A percentile compares a stretch with the other conserved stretches of the same genome.
phyloP scores from a whole-genome alignment of 1,140 invertebrate species.

The Ceratosolen solmsi region DNA sequence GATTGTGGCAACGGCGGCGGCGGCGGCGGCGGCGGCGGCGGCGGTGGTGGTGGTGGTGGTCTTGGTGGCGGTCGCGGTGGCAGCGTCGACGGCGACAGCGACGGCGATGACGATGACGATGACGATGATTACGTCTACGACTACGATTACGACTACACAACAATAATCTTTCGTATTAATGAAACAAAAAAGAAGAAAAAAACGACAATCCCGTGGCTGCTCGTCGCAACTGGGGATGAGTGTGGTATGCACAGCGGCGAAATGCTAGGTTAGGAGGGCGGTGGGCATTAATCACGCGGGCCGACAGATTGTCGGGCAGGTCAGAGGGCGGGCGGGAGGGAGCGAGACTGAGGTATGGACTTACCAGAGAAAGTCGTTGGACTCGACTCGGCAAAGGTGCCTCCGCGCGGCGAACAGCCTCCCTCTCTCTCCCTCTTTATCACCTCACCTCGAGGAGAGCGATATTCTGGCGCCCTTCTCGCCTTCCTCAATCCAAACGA shows the following conservation, averaged over 20 bases:
- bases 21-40: too few species aligned
- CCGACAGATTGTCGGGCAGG: neutral
- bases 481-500: neutral
- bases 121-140: too few species aligned
- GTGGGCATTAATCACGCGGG: neutral
- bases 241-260: neutral
- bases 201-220: too few species aligned
- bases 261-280: constrained; percentile 19
- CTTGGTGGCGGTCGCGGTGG: too few species aligned
- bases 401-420: constrained; percentile 42
- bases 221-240: neutral
- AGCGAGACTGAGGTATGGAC: neutral
- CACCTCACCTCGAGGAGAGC: neutral
- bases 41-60: too few species aligned
- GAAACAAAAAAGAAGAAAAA: neutral
- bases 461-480: neutral
- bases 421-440: neutral
- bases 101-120: too few species aligned
- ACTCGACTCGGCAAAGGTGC: constrained; percentile 10
- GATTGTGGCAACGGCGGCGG: too few species aligned
- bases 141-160: too few species aligned
- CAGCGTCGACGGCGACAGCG: too few species aligned
- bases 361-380: constrained; percentile 39
- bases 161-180: constrained; percentile 1
- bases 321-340: neutral